Base-by-base conservation (phyloP, 2,888 invertebrate genomes). In the Drosophila rellima region DNA sequence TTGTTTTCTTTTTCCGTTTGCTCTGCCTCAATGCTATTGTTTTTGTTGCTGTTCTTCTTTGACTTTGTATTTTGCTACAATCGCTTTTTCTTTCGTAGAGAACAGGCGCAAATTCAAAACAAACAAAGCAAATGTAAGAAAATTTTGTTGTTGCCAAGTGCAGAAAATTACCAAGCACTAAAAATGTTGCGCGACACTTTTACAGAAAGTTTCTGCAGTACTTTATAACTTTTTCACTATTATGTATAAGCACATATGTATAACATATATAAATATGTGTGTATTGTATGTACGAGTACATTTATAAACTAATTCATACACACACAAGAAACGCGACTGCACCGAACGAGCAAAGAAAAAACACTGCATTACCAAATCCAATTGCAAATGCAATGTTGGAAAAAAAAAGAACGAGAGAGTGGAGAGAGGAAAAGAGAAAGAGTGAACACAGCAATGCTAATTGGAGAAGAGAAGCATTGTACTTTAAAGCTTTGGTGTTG, bases 321-420 rank as follows among this genome's bases (percentile, higher is more conserved):
- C 44, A 40, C 51, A n/a, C 52, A 44, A 26, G 10, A 39, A 50
- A 45, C 45, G 33, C 60, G 50, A 79, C 75, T 56, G 61, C 70
- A 67, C 62, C 39, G 37, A 55, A 15, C 70, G 56, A 70, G 55
- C 56, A 70, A 63, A 75, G 62, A 62, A 75, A 80, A 63, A 56
- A 61, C 67, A 79, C 77, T 77, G 78, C 78, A 75, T 64, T 65
- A 50, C 65, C 70, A 59, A 67, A 63, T 26, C 31, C 47, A 63
- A 57, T 54, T 10, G 56, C 59, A 77, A 73, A 60, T 66, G 55
- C 67, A 75, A 40, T 56, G 55, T 15, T 20, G 10, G 18, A 55
- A 37, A 52, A 26, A 18, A 23, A 17, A 11, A 37, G 11, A 26
- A 15, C 23, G 7, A 23, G 33, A 33, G 61, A 40, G 44, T 5